Evolutionary conservation across 30 jellyfish, hydroid and myxozoan species (phyloP).

Genomic region (Rhopilema esculentum): DNA sequence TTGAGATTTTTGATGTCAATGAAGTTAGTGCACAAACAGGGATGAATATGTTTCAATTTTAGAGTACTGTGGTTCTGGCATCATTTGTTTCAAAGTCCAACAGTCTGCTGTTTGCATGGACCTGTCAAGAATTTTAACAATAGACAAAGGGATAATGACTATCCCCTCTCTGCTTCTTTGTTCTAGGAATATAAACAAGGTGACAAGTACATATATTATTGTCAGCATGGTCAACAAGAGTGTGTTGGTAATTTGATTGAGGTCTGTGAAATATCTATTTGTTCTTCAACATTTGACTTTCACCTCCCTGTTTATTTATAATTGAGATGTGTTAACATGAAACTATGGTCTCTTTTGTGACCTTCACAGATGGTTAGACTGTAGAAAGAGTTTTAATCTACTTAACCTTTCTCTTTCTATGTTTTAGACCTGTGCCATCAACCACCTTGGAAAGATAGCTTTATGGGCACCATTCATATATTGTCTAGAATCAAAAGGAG

Average conservation of each 20-base stretch:
- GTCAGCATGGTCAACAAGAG: constrained; percentile 92
- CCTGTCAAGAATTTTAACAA: too few relatives aligned
- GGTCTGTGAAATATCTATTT: constrained; percentile 31
- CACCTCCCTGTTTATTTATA: too few relatives aligned
- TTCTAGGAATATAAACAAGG: constrained; percentile 78
- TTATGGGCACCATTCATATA: constrained; percentile 75
- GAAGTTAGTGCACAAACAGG: too few relatives aligned
- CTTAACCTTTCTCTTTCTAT: too few relatives aligned
- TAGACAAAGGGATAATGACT: too few relatives aligned
- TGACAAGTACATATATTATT: constrained; percentile 58
- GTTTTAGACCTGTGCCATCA: constrained; percentile 83
- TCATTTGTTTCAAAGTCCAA: too few relatives aligned
- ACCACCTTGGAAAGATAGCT: constrained; percentile 35
- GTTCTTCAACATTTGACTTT: background rate
- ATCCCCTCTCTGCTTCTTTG: too few relatives aligned
- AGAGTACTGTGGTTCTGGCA: too few relatives aligned
- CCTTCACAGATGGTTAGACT: background rate
- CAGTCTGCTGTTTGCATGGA: too few relatives aligned
- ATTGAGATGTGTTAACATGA: background rate
- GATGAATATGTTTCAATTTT: too few relatives aligned
- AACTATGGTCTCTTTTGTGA: background rate
- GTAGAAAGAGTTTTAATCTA: too few relatives aligned
- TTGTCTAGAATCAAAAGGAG: constrained; percentile 75
- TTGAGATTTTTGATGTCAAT: too few relatives aligned
- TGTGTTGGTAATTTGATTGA: constrained; percentile 82